A percentile compares a stretch with the other conserved stretches of the same genome.
phyloP scores from a whole-genome alignment of 2,888 invertebrate genomes.

The Periphyllus acericola region DNA sequence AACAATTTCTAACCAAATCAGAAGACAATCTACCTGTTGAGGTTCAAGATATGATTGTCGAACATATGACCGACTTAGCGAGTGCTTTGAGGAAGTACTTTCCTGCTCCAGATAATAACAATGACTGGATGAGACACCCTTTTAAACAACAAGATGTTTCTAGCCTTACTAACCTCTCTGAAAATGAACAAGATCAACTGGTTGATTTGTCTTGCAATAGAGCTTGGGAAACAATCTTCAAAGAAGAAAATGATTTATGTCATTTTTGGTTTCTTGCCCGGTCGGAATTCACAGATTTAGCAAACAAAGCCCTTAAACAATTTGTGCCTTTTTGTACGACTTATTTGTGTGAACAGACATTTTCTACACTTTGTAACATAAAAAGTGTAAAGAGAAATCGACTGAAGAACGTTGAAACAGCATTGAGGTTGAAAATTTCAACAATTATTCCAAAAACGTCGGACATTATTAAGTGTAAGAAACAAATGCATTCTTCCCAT shows the following conservation, averaged over 20 bases:
- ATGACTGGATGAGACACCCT: background rate
- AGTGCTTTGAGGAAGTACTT: constrained; percentile 40
- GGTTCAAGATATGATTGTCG: constrained; percentile 30
- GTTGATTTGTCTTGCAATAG: background rate
- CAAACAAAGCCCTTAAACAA: constrained; percentile 45
- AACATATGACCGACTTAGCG: constrained; percentile 46
- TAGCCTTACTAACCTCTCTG: constrained; percentile 18
- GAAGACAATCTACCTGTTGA: constrained; percentile 27
- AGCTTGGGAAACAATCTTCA: constrained; percentile 30
- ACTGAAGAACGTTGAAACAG: constrained; percentile 31
- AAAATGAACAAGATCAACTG: constrained; percentile 13
- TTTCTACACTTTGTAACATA: constrained; percentile 37
- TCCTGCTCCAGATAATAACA: constrained; percentile 12
- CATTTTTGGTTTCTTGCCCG: constrained; percentile 34
- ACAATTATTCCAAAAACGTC: constrained; percentile 35
- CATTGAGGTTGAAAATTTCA: constrained; percentile 38
- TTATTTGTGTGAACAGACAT: constrained; percentile 48
- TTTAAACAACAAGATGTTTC: constrained; percentile 18
- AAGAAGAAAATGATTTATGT: constrained; percentile 32
- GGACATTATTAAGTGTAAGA: constrained; percentile 26
- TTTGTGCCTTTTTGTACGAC: constrained; percentile 42
- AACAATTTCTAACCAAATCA: constrained; percentile 32
- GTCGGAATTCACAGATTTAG: constrained; percentile 41
- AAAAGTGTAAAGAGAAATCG: constrained; percentile 37
- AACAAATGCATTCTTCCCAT: constrained; percentile 38